phyloP scores from a whole-genome alignment of 2,113 vertebrate species.

The Vanacampus margaritifer region DNA sequence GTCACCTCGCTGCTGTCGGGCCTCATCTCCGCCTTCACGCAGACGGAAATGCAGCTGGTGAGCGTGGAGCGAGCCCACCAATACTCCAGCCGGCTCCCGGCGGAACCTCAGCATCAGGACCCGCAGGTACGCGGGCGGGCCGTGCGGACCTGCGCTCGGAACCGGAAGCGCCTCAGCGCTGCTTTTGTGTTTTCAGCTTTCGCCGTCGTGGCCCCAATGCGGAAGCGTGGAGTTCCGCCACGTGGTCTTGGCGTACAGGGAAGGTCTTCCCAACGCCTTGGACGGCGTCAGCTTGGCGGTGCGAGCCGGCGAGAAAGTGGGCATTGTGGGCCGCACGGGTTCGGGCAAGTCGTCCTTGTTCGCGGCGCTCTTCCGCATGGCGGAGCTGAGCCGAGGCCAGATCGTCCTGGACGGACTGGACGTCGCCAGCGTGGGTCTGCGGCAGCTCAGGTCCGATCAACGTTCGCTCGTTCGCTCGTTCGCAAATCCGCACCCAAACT shows the following conservation, averaged over 20 bases:
- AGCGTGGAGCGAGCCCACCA: constrained; percentile 91
- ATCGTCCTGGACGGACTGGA: constrained; percentile 86
- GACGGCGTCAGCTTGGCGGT: constrained; percentile 82
- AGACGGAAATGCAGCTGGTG: constrained; percentile 93
- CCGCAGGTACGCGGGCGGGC: constrained; percentile 62
- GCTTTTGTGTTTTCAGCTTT: constrained; percentile 62
- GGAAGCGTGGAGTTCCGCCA: constrained; percentile 82
- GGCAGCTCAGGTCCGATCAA: constrained; percentile 87
- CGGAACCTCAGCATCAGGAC: constrained; percentile 73
- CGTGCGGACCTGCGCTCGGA: too few species aligned
- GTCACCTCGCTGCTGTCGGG: constrained; percentile 85
- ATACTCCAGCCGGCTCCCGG: constrained; percentile 80
- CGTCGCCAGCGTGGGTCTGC: constrained; percentile 75
- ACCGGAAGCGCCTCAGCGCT: background rate
- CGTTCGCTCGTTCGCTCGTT: too few species aligned
- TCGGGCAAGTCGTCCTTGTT: constrained; percentile 95
- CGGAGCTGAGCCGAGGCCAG: constrained; percentile 82
- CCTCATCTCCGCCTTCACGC: constrained; percentile 87
- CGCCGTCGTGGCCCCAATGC: constrained; percentile 76
- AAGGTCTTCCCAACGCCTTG: constrained; percentile 84
- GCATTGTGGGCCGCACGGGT: constrained; percentile 91
- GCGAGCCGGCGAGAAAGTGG: constrained; percentile 86
- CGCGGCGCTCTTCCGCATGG: constrained; percentile 88
- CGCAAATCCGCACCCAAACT: too few species aligned
- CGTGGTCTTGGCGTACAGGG: constrained; percentile 80